phyloP scores from a whole-genome alignment of 2,113 vertebrate genomes.

The Onychostruthus taczanowskii region DNA sequence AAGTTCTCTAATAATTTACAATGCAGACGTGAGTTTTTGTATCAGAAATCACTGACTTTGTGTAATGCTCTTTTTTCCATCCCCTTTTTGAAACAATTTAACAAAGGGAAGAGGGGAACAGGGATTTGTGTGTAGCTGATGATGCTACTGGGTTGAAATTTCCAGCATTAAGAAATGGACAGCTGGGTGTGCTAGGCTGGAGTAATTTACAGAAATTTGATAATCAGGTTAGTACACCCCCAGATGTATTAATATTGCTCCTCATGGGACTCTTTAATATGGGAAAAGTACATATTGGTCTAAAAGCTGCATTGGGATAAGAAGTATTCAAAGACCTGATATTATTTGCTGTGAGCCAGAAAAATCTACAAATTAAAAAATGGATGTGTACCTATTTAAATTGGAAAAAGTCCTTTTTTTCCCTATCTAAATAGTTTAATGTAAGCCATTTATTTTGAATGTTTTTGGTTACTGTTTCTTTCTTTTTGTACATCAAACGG shows the following conservation, averaged over 20 bases:
- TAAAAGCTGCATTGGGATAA: background rate
- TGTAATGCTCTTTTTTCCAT: background rate
- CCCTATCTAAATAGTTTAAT: background rate
- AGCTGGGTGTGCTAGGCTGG: background rate
- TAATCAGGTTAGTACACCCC: background rate
- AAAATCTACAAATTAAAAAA: background rate
- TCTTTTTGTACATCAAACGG: background rate
- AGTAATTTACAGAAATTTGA: background rate
- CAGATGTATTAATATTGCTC: background rate
- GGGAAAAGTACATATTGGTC: background rate
- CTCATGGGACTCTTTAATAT: background rate
- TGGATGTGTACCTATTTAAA: rapidly evolving
- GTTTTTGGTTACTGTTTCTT: rapidly evolving
- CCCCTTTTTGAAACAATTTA: background rate
- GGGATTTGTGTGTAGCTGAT: background rate
- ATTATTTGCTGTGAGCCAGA: background rate
- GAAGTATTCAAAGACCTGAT: background rate
- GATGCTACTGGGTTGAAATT: background rate
- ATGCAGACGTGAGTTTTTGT: background rate
- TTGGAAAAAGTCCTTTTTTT: rapidly evolving
- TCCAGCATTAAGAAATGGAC: background rate
- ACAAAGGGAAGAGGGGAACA: background rate
- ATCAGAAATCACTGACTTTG: background rate
- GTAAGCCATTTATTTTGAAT: background rate
- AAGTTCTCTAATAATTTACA: background rate